Evolutionary conservation across 1,140 invertebrate genomes (phyloP), one percentile per base, ranked within the genome.

Genomic region (Temnothorax longispinosus): DNA sequence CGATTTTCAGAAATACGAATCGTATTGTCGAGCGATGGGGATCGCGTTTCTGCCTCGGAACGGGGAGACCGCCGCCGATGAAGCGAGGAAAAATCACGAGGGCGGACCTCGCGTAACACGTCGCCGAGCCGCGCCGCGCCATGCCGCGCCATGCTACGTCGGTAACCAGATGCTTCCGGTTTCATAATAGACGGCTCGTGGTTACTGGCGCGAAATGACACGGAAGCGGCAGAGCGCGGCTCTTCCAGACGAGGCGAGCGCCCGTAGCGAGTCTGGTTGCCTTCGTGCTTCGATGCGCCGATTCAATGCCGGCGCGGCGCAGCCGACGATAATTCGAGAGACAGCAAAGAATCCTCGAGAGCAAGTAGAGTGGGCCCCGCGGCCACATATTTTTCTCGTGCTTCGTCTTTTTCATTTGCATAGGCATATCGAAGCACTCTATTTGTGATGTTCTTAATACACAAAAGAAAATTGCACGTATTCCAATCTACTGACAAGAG

Each of bases 141-240:
- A 62, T 18, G 44, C 52, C 72, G 35, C n/a, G 72, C 52, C 74
- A 62, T 18, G 44, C 52, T 18, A n/a, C 44, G 72, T n/a, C 77
- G 35, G 78, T 90, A 88, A 88, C 87, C 85, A 87, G 84, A 54
- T 81, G 80, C 75, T 92, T 92, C 90, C 92, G 87, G 90, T 88
- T 88, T 89, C 82, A 54, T 88, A 91, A 92, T 91, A 81, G 80
- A 65, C 82, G 88, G 69, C 69, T 84, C 84, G 87, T 85, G 87
- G 80, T 80, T 84, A 87, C 67, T 74, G 86, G 64, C 88, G 78
- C 75, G 78, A 91, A 91, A 91, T 88, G 86, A 92, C 87, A 90
- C 91, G 91, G 90, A 91, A 92, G 89, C 78, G 77, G 69, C 82
- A 86, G 65, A 47, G 80, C 54, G 58, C 80, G 44, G 82, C 85